Percentiles rank a stretch among this genome's conserved stretches.
Evolutionary conservation across 2,888 invertebrate genomes (phyloP).

Genomic region (Parnassius smintheus): DNA sequence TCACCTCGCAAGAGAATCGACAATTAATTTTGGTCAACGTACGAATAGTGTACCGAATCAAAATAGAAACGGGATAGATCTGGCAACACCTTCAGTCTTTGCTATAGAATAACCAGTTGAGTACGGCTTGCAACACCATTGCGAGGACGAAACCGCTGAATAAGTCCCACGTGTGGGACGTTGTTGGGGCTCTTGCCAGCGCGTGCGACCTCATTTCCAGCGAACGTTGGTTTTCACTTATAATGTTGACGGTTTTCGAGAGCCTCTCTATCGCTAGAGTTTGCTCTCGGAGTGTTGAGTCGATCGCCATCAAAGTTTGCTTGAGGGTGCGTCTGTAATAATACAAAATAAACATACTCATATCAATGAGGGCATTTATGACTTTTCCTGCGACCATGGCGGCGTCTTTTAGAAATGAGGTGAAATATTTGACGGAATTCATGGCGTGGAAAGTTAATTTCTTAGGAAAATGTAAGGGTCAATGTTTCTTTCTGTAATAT

Average conservation of each 20-base stretch:
- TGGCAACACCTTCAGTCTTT: constrained; percentile 54
- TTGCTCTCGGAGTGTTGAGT: constrained; percentile 74
- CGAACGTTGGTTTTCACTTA: constrained; percentile 46
- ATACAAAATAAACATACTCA: neutral
- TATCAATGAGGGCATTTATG: too few relatives aligned
- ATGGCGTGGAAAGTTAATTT: too few relatives aligned
- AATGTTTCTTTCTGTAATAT: too few relatives aligned
- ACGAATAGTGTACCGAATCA: constrained; percentile 16
- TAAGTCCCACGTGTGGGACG: constrained; percentile 61
- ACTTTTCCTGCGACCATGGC: too few relatives aligned
- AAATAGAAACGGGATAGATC: constrained; percentile 9
- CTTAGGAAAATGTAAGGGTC: too few relatives aligned
- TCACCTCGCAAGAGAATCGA: neutral
- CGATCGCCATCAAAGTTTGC: constrained; percentile 70
- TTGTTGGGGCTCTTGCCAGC: constrained; percentile 42
- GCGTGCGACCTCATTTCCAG: constrained; percentile 41
- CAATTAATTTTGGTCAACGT: constrained; percentile 45
- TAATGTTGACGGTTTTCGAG: constrained; percentile 48
- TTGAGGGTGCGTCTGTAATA: constrained; percentile 67
- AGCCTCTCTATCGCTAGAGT: constrained; percentile 67
- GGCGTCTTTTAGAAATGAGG: too few relatives aligned
- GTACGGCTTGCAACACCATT: constrained; percentile 60
- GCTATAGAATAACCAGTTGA: constrained; percentile 66
- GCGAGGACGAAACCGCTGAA: constrained; percentile 66
- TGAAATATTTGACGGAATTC: too few relatives aligned